A percentile compares a stretch with the other conserved stretches of the same genome.
Evolutionary conservation across 2,888 invertebrate species (phyloP).

Genomic region (Leptopterna dolabrata): DNA sequence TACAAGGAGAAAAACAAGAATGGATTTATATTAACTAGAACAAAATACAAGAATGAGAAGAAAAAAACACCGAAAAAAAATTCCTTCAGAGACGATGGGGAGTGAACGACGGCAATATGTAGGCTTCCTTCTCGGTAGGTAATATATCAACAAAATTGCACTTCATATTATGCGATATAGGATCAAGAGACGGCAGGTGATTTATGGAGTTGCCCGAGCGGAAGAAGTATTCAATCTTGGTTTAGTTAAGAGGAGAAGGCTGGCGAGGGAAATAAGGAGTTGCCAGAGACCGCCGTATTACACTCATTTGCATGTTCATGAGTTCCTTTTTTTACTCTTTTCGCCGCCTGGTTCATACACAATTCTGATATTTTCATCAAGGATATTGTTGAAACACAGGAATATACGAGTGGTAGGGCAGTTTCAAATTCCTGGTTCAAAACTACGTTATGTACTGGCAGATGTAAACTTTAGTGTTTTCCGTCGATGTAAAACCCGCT

Average conservation of each 20-base stretch:
- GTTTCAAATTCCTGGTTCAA: too few relatives aligned
- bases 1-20: not conserved
- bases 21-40: not conserved
- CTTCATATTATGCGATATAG: slow-evolving; percentile 37
- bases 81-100: not conserved
- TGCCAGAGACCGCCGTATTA: slow-evolving; percentile 10
- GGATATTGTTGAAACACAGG: too few relatives aligned
- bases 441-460: too few relatives aligned
- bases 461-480: too few relatives aligned
- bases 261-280: not conserved
- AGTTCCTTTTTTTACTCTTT: not conserved
- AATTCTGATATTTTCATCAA: too few relatives aligned
- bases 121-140: slow-evolving; percentile 5
- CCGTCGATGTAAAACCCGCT: too few relatives aligned
- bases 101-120: slow-evolving; percentile 46
- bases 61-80: not conserved
- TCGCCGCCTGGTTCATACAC: not conserved
- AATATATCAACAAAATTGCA: slow-evolving; percentile 48
- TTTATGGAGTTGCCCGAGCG: slow-evolving; percentile 35
- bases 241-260: not conserved
- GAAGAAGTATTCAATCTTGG: slow-evolving; percentile 47
- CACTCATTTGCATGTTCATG: slow-evolving; percentile 15
- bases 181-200: slow-evolving; percentile 43
- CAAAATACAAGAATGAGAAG: not conserved
- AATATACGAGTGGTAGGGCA: too few relatives aligned